A percentile compares a stretch with the other conserved stretches of the same genome.
Evolutionary conservation across 2,888 invertebrate species (phyloP).

Genomic region (Drosophila nigritarsus): DNA sequence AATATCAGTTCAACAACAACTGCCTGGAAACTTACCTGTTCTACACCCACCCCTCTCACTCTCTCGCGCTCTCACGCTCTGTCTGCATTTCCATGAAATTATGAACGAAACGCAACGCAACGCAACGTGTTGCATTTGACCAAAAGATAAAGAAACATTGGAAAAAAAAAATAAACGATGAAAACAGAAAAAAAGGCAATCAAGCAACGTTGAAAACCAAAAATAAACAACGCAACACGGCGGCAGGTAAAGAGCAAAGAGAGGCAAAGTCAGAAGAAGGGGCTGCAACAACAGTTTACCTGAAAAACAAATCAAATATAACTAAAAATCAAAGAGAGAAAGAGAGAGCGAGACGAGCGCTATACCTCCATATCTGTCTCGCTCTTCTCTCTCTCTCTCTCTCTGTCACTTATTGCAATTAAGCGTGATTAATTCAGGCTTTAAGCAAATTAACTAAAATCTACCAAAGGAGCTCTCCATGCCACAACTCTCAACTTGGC

Average conservation of each 20-base stretch:
- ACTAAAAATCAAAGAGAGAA: constrained; percentile 43
- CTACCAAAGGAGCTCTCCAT: constrained; percentile 58
- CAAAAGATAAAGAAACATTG: constrained; percentile 72
- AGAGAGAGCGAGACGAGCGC: background rate
- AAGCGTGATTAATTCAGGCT: constrained; percentile 80
- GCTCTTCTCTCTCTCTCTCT: background rate
- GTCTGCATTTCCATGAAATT: constrained; percentile 74
- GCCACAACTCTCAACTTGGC: constrained; percentile 36
- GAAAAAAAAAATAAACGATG: constrained; percentile 12
- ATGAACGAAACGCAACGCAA: constrained; percentile 77
- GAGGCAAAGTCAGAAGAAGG: constrained; percentile 67
- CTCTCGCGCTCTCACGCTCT: constrained; percentile 10
- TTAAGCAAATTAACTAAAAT: constrained; percentile 78
- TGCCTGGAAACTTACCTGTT: constrained; percentile 42
- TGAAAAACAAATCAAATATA: constrained; percentile 68
- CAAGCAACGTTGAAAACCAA: constrained; percentile 77
- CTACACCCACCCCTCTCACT: constrained; percentile 5
- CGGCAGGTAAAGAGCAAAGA: constrained; percentile 54
- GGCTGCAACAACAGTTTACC: constrained; percentile 65
- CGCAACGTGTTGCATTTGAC: constrained; percentile 70
- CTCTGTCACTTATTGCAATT: constrained; percentile 64
- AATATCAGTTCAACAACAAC: constrained; percentile 71
- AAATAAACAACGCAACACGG: constrained; percentile 68
- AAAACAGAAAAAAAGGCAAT: constrained; percentile 62
- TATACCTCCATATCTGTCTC: no score